Conservation (phyloP, 1,140 invertebrate species). For the Drosophila sproati region DNA sequence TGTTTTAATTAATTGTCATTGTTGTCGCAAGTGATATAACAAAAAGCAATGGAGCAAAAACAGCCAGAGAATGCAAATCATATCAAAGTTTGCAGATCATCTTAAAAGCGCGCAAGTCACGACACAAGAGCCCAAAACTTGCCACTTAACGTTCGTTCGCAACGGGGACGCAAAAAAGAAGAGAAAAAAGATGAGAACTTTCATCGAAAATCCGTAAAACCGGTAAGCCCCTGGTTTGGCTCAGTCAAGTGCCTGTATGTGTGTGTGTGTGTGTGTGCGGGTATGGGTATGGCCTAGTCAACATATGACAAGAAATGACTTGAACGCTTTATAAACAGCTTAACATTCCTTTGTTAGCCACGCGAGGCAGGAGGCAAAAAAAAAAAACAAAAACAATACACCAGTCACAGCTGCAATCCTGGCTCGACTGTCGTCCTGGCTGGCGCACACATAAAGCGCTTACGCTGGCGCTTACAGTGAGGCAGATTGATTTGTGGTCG, state of each 20-base stretch:
- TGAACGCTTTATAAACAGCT: constrained; percentile 76
- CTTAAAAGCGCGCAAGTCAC: constrained; percentile 54
- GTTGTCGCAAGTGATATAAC: constrained; percentile 57
- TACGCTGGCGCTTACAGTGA: constrained; percentile 60
- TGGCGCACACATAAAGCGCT: constrained; percentile 58
- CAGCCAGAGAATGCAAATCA: constrained; percentile 43
- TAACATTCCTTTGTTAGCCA: constrained; percentile 74
- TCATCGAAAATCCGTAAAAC: constrained; percentile 43
- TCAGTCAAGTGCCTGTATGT: constrained; percentile 1
- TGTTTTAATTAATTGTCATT: constrained; percentile 79
- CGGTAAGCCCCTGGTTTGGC: constrained; percentile 6
- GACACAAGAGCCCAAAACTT: constrained; percentile 59
- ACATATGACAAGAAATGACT: constrained; percentile 61
- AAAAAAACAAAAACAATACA: constrained; percentile 59
- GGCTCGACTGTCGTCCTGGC: constrained; percentile 33
- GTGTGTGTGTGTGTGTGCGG: background rate
- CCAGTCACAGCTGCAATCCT: constrained; percentile 2
- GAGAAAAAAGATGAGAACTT: constrained; percentile 1
- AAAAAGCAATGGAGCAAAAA: constrained; percentile 50
- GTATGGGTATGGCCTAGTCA: constrained; percentile 29
- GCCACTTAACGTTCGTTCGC: constrained; percentile 40
- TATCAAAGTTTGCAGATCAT: constrained; percentile 48
- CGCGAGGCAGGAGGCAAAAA: constrained; percentile 23
- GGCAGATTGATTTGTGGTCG: constrained; percentile 81
- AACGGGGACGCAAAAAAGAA: constrained; percentile 1